These are phyloP conservation scores for Calypte anna DNA, from an alignment of 2,113 vertebrate species.

Conservation along the genomic window DNA sequence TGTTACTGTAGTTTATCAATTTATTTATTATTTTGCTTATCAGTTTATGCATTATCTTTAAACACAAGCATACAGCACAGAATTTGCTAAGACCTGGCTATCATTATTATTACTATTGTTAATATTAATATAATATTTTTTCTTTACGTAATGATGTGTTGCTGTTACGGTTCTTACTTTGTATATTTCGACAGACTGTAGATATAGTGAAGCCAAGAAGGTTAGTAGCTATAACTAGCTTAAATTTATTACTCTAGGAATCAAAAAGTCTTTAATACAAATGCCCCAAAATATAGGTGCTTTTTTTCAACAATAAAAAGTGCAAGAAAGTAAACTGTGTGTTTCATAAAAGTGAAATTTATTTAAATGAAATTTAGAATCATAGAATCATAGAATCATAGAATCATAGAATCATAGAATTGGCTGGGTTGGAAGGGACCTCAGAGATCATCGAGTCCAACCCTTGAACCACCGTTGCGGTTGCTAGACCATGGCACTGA, in stretches of 20 bases:
- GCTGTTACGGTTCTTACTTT: neutral
- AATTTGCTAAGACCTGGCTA: too few species aligned
- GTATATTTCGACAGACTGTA: neutral
- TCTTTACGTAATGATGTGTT: neutral
- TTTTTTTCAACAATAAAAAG: neutral
- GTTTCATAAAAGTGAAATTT: neutral
- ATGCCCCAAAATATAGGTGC: neutral
- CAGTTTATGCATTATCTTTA: neutral
- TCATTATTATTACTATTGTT: neutral
- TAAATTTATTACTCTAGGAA: neutral
- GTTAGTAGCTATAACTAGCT: neutral
- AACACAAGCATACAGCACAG: neutral
- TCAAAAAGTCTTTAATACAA: neutral
- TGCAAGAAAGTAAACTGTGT: fast-evolving
- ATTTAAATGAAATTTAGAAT: neutral
- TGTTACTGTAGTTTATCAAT: neutral
- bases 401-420: too few species aligned
- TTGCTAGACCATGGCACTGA: too few species aligned
- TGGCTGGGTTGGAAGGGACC: too few species aligned
- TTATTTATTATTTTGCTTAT: neutral
- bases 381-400: too few species aligned
- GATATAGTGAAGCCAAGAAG: neutral
- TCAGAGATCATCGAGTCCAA: too few species aligned
- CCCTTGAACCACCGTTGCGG: too few species aligned
- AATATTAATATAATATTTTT: neutral